Conservation (phyloP, 2,797 vertebrate species). For the Rhinophrynus dorsalis region DNA sequence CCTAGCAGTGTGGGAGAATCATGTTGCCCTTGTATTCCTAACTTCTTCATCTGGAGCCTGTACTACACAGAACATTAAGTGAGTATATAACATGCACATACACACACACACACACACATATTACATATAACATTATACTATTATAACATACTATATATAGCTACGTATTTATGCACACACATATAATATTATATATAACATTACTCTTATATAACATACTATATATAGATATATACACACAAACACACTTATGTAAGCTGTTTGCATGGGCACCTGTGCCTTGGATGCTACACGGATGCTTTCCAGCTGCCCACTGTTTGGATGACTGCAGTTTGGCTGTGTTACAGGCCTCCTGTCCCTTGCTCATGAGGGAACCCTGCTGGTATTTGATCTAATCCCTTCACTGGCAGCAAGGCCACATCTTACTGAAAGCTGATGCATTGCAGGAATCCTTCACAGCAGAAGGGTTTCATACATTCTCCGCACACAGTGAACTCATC, state of each 20-base stretch:
- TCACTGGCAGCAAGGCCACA: constrained; percentile 1
- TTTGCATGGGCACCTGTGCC: not conserved
- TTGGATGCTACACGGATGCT: not conserved
- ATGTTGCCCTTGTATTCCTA: too few species aligned
- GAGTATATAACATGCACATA: too few species aligned
- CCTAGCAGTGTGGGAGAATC: too few species aligned
- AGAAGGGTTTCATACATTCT: not conserved
- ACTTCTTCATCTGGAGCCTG: too few species aligned
- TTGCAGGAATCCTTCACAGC: constrained; percentile 4
- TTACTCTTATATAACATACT: not conserved
- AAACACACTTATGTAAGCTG: constrained; percentile 1
- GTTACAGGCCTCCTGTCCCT: constrained; percentile 5
- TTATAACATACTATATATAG: too few species aligned
- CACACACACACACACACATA: too few species aligned
- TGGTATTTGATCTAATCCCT: constrained; percentile 33
- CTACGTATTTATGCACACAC: too few species aligned
- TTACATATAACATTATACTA: too few species aligned
- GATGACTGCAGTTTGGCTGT: not conserved
- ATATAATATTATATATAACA: too few species aligned
- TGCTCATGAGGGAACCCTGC: constrained; percentile 22
- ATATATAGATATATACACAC: not conserved
- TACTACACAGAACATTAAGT: too few species aligned
- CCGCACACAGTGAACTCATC: too few species aligned
- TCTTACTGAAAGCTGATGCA: constrained; percentile 9
- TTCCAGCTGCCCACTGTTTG: constrained; percentile 10